phyloP scores from a whole-genome alignment of 1,140 invertebrate species.

The Oreohelix idahoensis region DNA sequence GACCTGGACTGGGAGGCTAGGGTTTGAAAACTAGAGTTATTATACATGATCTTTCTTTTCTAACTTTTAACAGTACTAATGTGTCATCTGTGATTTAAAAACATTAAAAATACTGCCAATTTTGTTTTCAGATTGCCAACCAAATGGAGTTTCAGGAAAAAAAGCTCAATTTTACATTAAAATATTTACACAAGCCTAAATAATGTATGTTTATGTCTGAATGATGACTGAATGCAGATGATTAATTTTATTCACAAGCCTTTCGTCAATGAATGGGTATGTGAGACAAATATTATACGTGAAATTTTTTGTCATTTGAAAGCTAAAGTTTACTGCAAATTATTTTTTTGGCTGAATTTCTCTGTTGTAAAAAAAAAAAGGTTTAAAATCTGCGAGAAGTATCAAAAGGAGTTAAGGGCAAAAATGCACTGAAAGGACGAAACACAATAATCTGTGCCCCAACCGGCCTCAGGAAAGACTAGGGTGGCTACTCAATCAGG shows the following conservation, averaged over 20 bases:
- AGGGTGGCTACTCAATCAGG: slow-evolving; percentile 60
- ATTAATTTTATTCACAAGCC: background rate
- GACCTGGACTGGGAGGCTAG: too few relatives aligned
- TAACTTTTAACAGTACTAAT: too few relatives aligned
- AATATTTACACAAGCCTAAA: too few relatives aligned
- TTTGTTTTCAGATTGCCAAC: too few relatives aligned
- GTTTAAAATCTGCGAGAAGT: slow-evolving; percentile 49
- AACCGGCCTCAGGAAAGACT: slow-evolving; percentile 65
- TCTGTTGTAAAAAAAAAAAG: background rate
- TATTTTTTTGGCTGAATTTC: background rate
- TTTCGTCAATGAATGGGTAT: background rate
- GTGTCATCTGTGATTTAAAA: too few relatives aligned
- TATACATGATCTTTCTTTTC: too few relatives aligned
- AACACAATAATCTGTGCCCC: slow-evolving; percentile 67
- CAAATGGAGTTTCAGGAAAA: too few relatives aligned
- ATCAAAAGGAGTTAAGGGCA: slow-evolving; percentile 63
- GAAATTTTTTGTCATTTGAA: background rate
- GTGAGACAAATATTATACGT: background rate
- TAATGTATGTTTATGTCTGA: too few relatives aligned
- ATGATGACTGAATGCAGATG: background rate
- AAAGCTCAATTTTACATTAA: too few relatives aligned
- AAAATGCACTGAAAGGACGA: slow-evolving; percentile 50
- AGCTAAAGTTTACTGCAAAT: too few relatives aligned
- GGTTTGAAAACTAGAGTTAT: too few relatives aligned
- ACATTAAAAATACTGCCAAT: too few relatives aligned